Evolutionary conservation across 2,113 vertebrate genomes (phyloP).

Genomic region (Gasterosteus nipponicus): DNA sequence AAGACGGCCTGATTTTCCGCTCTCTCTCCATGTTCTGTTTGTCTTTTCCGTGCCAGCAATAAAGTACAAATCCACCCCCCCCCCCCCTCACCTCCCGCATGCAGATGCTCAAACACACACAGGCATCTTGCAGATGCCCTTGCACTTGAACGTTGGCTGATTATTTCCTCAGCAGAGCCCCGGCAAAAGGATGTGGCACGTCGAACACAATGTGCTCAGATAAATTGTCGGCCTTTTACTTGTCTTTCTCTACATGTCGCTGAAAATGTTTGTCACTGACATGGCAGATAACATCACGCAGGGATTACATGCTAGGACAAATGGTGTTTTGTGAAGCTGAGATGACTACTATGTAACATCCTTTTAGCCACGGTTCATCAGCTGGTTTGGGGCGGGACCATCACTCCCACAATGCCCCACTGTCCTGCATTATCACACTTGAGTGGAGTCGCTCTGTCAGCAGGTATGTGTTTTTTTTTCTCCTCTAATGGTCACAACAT

Average conservation of each 20-base stretch:
- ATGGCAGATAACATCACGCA: constrained; percentile 3
- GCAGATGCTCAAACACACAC: constrained; percentile 33
- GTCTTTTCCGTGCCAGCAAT: constrained; percentile 49
- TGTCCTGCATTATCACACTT: constrained; percentile 37
- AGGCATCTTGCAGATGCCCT: constrained; percentile 5
- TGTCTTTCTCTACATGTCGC: constrained; percentile 9
- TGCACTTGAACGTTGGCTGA: neutral
- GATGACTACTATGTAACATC: constrained; percentile 12
- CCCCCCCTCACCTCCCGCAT: neutral
- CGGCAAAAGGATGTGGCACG: neutral
- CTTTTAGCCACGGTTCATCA: constrained; percentile 36
- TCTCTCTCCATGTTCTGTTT: constrained; percentile 37
- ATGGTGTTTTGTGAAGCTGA: constrained; percentile 15
- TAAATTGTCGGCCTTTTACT: constrained; percentile 5
- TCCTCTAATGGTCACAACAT: constrained; percentile 19
- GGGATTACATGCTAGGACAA: constrained; percentile 28
- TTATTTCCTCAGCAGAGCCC: neutral
- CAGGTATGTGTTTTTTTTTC: constrained; percentile 16
- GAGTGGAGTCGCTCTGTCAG: constrained; percentile 47
- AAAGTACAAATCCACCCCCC: constrained; percentile 50
- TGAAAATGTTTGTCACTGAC: constrained; percentile 13
- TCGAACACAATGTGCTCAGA: neutral
- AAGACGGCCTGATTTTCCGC: constrained; percentile 29
- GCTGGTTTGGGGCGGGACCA: constrained; percentile 5
- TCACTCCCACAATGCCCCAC: constrained; percentile 20